phyloP scores from a whole-genome alignment of 2,113 vertebrate species.

The Vulpes vulpes region DNA sequence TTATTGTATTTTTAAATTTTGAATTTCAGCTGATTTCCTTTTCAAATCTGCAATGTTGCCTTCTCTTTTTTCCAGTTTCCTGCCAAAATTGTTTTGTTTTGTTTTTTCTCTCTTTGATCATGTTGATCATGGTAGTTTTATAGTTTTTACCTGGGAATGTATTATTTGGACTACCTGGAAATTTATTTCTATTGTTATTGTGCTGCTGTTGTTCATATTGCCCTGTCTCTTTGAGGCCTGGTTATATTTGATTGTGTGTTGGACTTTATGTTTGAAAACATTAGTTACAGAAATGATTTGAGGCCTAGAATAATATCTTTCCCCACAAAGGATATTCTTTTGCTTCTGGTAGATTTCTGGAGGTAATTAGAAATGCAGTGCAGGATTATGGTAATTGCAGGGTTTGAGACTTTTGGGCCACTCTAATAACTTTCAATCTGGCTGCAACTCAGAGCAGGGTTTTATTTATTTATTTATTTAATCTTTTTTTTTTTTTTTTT shows the following conservation, averaged over 20 bases:
- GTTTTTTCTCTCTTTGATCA: background rate
- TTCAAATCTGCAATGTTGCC: background rate
- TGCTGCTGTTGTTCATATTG: background rate
- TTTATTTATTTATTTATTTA: background rate
- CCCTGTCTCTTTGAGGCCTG: background rate
- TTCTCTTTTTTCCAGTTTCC: background rate
- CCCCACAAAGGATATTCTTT: background rate
- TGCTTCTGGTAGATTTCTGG: background rate
- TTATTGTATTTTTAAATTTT: background rate
- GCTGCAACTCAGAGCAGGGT: background rate
- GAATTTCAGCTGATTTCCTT: background rate
- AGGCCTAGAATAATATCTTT: background rate
- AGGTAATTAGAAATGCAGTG: background rate
- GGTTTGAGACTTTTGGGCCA: background rate
- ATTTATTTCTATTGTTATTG: background rate
- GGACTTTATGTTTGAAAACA: constrained; percentile 33
- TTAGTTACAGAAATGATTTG: background rate
- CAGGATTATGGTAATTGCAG: background rate
- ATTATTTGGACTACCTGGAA: background rate
- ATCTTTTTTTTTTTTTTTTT: background rate
- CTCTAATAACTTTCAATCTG: background rate
- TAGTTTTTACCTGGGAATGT: background rate
- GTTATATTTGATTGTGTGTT: background rate
- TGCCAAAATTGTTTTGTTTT: background rate
- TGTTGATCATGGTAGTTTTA: background rate